Conservation (phyloP, 2,888 invertebrate genomes). For the Corythucha ciliata region DNA sequence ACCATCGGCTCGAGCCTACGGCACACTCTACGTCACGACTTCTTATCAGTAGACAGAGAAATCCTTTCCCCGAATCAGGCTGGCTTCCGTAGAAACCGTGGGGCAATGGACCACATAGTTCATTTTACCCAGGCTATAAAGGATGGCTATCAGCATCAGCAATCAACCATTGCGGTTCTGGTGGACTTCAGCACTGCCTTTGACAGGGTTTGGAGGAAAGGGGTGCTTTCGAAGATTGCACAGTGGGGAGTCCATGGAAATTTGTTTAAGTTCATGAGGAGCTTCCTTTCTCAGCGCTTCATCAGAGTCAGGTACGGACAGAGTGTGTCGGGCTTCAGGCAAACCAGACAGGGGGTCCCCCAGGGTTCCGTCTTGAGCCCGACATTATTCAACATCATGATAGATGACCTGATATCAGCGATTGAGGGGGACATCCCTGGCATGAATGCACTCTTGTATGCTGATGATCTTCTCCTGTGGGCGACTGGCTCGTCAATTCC, state of each 20-base stretch:
- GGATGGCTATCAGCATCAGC: conserved; percentile 12
- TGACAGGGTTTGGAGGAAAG: no score
- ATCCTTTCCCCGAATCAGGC: conserved; percentile 6
- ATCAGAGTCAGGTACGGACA: conserved; percentile 17
- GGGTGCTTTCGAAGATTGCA: no score
- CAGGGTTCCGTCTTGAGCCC: conserved; percentile 13
- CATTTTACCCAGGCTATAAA: conserved; percentile 13
- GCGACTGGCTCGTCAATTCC: no score
- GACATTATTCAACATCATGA: conserved; percentile 12
- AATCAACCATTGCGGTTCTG: no score
- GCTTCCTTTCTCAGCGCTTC: conserved; percentile 11
- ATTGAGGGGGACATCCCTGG: conserved; percentile 13
- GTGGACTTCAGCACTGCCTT: no score
- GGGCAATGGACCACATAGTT: conserved; percentile 15
- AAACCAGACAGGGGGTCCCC: no score
- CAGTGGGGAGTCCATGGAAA: no score
- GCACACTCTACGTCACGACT: no score
- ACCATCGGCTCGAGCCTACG: no score
- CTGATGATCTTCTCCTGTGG: no score
- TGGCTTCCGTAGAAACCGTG: conserved; percentile 6
- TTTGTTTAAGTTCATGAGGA: conserved; percentile 7
- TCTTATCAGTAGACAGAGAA: no score
- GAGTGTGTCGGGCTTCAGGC: no score
- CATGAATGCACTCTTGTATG: conserved; percentile 4
- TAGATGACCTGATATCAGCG: conserved; percentile 3